Evolutionary conservation across 2,113 vertebrate species (phyloP).

Genomic region (Myotis davidii): DNA sequence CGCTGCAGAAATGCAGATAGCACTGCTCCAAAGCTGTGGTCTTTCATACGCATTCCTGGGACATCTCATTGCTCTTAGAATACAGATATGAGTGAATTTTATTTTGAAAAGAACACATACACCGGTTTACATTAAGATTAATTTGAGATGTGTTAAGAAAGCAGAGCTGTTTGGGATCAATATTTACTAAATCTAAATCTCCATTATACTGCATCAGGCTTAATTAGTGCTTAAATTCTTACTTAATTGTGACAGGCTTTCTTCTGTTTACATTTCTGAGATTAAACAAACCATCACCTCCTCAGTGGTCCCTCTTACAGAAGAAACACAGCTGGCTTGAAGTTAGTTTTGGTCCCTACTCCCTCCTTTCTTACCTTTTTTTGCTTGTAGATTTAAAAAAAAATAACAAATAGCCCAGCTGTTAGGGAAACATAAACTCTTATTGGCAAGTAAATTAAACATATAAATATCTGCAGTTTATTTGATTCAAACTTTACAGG

Average conservation of each 20-base stretch:
- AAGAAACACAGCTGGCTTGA: slow-evolving; percentile 74
- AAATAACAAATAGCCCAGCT: slow-evolving; percentile 59
- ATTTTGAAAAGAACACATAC: slow-evolving; percentile 58
- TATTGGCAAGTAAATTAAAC: slow-evolving; percentile 69
- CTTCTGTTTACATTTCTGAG: slow-evolving; percentile 66
- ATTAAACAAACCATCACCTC: slow-evolving; percentile 62
- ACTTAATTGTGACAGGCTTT: slow-evolving; percentile 63
- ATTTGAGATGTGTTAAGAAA: slow-evolving; percentile 62
- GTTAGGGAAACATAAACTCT: slow-evolving; percentile 70
- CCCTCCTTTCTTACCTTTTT: neutral
- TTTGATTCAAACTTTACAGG: slow-evolving; percentile 74
- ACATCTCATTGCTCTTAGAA: slow-evolving; percentile 61
- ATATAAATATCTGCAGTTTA: slow-evolving; percentile 70
- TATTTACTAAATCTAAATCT: slow-evolving; percentile 69
- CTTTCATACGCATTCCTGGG: slow-evolving; percentile 50
- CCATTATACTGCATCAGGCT: neutral
- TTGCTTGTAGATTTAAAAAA: slow-evolving; percentile 6
- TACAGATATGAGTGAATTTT: slow-evolving; percentile 44
- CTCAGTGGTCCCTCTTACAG: slow-evolving; percentile 43
- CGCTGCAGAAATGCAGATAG: slow-evolving; percentile 48
- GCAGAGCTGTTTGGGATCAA: slow-evolving; percentile 53
- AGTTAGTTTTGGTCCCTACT: slow-evolving; percentile 6
- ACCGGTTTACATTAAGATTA: slow-evolving; percentile 64
- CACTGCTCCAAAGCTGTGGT: neutral
- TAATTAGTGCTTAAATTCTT: slow-evolving; percentile 50